Conservation (phyloP, 2,113 vertebrate species). For the Thalassarche chlororhynchos region DNA sequence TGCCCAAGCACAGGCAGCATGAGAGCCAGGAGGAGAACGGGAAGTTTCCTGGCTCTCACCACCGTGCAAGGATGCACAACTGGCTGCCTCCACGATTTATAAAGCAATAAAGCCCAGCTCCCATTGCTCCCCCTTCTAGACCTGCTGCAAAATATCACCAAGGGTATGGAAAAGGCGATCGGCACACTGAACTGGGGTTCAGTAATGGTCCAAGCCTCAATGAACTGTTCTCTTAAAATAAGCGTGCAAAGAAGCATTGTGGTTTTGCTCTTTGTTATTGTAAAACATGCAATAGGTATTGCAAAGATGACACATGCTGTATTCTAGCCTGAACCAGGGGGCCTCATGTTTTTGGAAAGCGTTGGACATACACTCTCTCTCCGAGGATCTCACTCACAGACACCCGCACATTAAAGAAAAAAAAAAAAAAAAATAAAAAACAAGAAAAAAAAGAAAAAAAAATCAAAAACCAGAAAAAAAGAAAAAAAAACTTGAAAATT, state of each 20-base stretch:
- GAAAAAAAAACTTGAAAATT: background rate
- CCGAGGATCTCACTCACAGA: background rate
- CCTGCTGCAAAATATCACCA: background rate
- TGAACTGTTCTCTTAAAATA: background rate
- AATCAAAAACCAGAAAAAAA: background rate
- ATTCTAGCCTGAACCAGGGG: background rate
- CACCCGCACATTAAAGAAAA: background rate
- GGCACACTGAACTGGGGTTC: background rate
- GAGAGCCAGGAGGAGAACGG: background rate
- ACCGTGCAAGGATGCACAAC: background rate
- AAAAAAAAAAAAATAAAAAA: too few relatives aligned
- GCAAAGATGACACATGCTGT: background rate
- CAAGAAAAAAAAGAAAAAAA: too few relatives aligned
- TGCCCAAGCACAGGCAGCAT: background rate
- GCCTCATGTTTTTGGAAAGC: rapidly evolving
- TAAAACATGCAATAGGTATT: background rate
- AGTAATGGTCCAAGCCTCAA: background rate
- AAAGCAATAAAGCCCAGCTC: background rate
- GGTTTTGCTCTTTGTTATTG: background rate
- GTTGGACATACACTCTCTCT: rapidly evolving
- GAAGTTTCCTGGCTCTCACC: background rate
- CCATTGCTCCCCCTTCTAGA: background rate
- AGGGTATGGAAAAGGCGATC: rapidly evolving
- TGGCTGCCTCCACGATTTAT: rapidly evolving
- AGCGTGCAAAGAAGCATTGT: background rate